Conservation (phyloP, 2,113 vertebrate genomes). For the Scomber scombrus region DNA sequence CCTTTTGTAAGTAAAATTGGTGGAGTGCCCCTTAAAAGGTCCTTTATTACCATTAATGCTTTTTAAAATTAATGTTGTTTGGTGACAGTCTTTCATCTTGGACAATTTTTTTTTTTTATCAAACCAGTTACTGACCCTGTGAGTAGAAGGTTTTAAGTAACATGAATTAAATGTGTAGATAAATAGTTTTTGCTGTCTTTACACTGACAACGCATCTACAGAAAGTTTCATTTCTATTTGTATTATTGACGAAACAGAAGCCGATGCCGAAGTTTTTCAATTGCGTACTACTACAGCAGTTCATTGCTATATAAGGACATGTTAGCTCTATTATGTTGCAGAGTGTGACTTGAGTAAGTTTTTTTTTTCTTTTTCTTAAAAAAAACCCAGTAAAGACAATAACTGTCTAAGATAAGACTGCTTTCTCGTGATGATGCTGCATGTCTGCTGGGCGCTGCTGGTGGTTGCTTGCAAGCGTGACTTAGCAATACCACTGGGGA, state of each 20-base stretch:
- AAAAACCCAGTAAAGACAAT: background rate
- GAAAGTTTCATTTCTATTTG: background rate
- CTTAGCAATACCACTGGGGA: constrained; percentile 24
- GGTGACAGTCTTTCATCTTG: background rate
- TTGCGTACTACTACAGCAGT: too few relatives aligned
- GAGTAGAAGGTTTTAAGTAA: background rate
- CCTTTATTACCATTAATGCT: too few relatives aligned
- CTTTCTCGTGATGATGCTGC: background rate
- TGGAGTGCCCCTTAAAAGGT: too few relatives aligned
- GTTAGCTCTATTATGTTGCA: too few relatives aligned
- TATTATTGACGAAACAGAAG: background rate
- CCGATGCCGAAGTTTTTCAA: background rate
- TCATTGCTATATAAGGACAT: too few relatives aligned
- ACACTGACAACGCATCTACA: background rate
- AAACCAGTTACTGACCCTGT: background rate
- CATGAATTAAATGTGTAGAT: background rate
- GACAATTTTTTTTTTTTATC: background rate
- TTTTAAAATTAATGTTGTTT: background rate
- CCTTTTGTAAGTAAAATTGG: too few relatives aligned
- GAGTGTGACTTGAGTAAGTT: too few relatives aligned
- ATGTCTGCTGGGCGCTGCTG: background rate
- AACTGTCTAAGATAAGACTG: constrained; percentile 8
- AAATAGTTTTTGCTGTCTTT: background rate
- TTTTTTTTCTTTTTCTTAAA: constrained; percentile 4
- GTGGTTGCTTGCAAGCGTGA: constrained; percentile 2